Evolutionary conservation across 2,113 vertebrate species (phyloP).

Genomic region (Eurypyga helias): DNA sequence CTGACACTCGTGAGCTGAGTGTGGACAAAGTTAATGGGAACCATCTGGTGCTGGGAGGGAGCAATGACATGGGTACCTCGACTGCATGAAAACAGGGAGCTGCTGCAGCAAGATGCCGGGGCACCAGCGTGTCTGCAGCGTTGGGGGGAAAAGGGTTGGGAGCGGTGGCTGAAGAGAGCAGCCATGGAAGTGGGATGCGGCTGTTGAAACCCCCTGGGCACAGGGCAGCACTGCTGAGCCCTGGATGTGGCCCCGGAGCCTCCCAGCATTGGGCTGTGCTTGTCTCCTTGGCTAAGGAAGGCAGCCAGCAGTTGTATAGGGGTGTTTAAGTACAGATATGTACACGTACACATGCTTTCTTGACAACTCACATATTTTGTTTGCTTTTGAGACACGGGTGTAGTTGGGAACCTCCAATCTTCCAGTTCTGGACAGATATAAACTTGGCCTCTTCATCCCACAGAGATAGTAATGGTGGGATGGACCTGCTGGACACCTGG

Average conservation of each 20-base stretch:
- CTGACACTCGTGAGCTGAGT: neutral
- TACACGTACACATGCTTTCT: fast-evolving
- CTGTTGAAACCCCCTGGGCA: neutral
- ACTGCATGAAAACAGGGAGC: fast-evolving
- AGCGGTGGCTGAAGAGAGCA: fast-evolving
- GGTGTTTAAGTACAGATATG: fast-evolving
- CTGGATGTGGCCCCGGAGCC: fast-evolving
- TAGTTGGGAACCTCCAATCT: neutral
- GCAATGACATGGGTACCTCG: fast-evolving
- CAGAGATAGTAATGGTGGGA: neutral
- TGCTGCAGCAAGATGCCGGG: fast-evolving
- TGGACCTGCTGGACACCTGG: neutral
- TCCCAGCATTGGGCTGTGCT: neutral
- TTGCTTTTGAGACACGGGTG: neutral
- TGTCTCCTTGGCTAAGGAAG: neutral
- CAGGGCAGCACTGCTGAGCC: fast-evolving
- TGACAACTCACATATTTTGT: neutral
- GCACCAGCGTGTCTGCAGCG: fast-evolving
- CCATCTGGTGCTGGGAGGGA: neutral
- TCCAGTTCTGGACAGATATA: neutral
- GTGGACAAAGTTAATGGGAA: neutral
- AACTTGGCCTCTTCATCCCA: neutral
- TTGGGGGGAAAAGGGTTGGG: neutral
- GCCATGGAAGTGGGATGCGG: neutral
- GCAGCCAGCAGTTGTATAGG: neutral